Percentiles rank a stretch among this genome's conserved stretches.
Evolutionary conservation across 2,797 vertebrate genomes (phyloP).

Genomic region (Silurus aristotelis): DNA sequence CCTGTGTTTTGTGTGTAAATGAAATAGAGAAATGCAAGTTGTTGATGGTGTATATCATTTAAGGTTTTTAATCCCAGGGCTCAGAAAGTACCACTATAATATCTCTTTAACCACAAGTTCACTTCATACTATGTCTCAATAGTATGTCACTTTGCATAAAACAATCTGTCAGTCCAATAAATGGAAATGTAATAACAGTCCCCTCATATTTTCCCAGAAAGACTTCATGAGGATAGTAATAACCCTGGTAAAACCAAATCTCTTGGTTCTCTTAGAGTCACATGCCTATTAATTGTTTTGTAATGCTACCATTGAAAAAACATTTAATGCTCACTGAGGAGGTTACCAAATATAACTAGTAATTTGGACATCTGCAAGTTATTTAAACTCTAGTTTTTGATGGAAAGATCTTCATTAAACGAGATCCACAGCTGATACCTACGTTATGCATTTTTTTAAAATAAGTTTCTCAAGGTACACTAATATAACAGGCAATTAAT

Average conservation of each 20-base stretch:
- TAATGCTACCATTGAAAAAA: background rate
- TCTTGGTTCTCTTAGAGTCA: background rate
- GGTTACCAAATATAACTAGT: constrained; percentile 39
- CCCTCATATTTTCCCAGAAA: background rate
- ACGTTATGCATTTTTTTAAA: constrained; percentile 10
- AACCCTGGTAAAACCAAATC: background rate
- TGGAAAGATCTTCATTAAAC: constrained; percentile 52
- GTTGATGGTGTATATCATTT: background rate
- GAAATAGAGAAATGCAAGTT: background rate
- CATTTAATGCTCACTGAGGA: constrained; percentile 1
- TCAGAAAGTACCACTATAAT: background rate
- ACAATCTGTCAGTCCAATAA: background rate
- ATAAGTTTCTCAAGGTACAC: background rate
- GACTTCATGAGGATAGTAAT: background rate
- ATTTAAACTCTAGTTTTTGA: constrained; percentile 56
- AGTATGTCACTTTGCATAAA: background rate
- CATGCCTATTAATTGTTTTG: constrained; percentile 18
- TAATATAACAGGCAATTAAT: background rate
- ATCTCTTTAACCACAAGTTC: background rate
- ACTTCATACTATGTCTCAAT: background rate
- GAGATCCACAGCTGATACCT: constrained; percentile 57
- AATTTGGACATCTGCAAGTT: constrained; percentile 67
- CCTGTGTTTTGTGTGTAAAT: too few relatives aligned
- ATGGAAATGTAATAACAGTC: background rate
- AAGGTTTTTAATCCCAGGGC: background rate